A percentile compares a stretch with the other conserved stretches of the same genome.
Evolutionary conservation across 2,113 vertebrate genomes (phyloP).

Genomic region (Syrrhaptes paradoxus): DNA sequence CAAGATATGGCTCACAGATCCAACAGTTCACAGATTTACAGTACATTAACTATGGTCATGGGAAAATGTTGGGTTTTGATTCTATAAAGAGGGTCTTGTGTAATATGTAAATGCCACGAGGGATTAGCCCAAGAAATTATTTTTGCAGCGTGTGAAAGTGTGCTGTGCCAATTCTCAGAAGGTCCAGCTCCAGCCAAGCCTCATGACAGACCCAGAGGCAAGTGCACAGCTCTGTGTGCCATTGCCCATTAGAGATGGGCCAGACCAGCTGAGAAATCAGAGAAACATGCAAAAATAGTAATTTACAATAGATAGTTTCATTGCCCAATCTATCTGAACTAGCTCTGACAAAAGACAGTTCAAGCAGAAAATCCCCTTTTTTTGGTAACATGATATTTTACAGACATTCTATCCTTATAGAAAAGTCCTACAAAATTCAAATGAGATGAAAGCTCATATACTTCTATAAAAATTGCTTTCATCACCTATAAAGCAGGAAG

Average conservation of each 20-base stretch:
- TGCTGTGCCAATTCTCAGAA: slow-evolving; percentile 56
- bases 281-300: background rate
- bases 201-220: slow-evolving; percentile 58
- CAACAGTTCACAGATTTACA: slow-evolving; percentile 55
- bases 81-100: slow-evolving; percentile 47
- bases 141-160: slow-evolving; percentile 59
- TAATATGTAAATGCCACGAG: slow-evolving; percentile 51
- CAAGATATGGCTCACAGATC: background rate
- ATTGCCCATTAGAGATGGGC: background rate
- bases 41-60: slow-evolving; percentile 65
- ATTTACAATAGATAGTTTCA: background rate
- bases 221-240: background rate
- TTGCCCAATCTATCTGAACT: background rate
- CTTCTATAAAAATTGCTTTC: background rate
- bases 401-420: background rate
- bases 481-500: background rate
- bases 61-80: slow-evolving; percentile 35
- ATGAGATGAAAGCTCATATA: background rate
- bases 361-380: slow-evolving; percentile 10
- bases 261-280: background rate
- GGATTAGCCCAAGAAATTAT: slow-evolving; percentile 62
- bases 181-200: slow-evolving; percentile 41
- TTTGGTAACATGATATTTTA: background rate
- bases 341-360: background rate
- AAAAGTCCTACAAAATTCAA: background rate